These are phyloP conservation scores for Ovis canadensis DNA, from an alignment of 2,113 vertebrate genomes.

Conservation along the genomic window DNA sequence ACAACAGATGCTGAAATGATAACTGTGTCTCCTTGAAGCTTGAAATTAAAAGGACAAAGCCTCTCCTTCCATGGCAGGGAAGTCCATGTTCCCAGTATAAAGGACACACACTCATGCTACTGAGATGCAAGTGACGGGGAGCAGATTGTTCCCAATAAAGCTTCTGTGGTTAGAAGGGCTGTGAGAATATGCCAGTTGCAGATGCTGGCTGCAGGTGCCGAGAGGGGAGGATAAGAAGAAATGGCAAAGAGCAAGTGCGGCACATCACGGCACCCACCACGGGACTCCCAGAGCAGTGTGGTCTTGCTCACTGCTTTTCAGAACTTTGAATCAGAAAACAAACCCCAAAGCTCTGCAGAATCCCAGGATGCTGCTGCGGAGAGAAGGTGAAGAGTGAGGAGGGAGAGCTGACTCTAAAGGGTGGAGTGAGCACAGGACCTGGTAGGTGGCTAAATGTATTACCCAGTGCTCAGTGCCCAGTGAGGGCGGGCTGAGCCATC, in stretches of 20 bases:
- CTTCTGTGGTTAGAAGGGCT: neutral
- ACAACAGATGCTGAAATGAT: neutral
- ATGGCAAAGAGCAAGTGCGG: accelerated
- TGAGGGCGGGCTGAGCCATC: neutral
- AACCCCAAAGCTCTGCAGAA: no score
- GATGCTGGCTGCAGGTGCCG: neutral
- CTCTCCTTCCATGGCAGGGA: neutral
- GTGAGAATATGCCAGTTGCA: neutral
- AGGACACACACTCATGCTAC: neutral
- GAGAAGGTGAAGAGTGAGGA: neutral
- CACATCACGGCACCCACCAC: accelerated
- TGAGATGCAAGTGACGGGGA: neutral
- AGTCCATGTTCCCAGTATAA: neutral
- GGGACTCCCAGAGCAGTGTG: no score
- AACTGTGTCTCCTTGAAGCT: neutral
- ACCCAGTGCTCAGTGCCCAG: neutral
- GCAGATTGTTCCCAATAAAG: neutral
- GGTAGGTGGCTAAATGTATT: neutral
- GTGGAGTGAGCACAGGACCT: neutral
- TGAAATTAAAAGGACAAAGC: neutral
- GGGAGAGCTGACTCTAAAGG: neutral
- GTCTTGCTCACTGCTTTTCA: no score
- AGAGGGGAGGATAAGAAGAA: neutral
- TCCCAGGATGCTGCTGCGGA: accelerated
- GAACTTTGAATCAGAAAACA: neutral